Percentiles rank a stretch among this genome's conserved stretches.
Conservation (phyloP, 2,113 vertebrate genomes). For the Pelodiscus sinensis region DNA sequence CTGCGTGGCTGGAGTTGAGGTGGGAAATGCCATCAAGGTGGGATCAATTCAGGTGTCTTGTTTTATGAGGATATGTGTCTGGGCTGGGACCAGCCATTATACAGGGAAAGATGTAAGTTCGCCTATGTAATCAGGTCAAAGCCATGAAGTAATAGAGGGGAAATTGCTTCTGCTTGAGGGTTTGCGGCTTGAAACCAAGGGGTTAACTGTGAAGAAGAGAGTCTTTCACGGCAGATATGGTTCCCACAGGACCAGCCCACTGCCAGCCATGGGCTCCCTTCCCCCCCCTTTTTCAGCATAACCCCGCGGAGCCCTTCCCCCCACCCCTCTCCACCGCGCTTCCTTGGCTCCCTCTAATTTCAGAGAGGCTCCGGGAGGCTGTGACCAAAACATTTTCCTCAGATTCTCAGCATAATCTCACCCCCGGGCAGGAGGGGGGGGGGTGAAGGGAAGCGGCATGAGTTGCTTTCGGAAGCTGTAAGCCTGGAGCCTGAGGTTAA, state of each 20-base stretch:
- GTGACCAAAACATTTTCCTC: not conserved
- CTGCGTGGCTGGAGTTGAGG: rapidly evolving
- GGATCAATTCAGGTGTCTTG: not conserved
- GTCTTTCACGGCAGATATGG: rapidly evolving
- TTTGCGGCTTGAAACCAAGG: not conserved
- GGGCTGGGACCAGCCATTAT: slow-evolving; percentile 39
- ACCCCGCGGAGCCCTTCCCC: rapidly evolving
- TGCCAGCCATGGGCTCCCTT: not conserved
- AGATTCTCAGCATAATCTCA: not conserved
- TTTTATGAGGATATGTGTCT: not conserved
- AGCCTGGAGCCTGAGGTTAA: slow-evolving; percentile 73
- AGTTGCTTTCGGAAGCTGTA: slow-evolving; percentile 58
- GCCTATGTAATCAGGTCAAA: slow-evolving; percentile 53
- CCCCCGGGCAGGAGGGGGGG: not conserved
- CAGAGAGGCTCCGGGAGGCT: not conserved
- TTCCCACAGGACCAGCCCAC: not conserved
- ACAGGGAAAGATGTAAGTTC: slow-evolving; percentile 50
- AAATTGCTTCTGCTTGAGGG: slow-evolving; percentile 13
- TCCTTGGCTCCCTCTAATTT: not conserved
- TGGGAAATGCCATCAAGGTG: not conserved
- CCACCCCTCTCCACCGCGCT: not conserved
- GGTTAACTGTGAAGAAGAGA: not conserved
- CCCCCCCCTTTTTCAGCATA: not conserved
- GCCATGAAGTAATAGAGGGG: slow-evolving; percentile 37
- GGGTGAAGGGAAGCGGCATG: not conserved